A percentile compares a stretch with the other conserved stretches of the same genome.
These are phyloP conservation scores for Hypotaenidia philippensis DNA, from an alignment of 2,797 vertebrate species.

Conservation along the genomic window DNA sequence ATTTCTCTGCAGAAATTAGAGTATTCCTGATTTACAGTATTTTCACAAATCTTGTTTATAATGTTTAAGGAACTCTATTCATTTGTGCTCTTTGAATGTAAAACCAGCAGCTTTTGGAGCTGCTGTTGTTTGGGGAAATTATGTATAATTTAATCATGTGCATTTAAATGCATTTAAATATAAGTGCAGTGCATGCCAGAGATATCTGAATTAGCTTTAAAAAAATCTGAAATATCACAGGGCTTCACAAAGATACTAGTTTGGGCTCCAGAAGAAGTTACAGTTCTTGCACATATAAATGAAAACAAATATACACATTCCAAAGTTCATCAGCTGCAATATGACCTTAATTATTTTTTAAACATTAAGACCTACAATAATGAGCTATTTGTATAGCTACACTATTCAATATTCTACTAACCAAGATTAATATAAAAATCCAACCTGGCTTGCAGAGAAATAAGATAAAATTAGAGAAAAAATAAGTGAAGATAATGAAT, in stretches of 20 bases:
- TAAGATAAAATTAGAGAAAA: background rate
- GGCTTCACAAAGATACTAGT: background rate
- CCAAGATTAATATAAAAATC: background rate
- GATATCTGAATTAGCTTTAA: background rate
- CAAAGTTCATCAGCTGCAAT: background rate
- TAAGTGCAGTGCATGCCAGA: background rate
- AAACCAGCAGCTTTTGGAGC: background rate
- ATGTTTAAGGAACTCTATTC: background rate
- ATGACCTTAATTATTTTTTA: background rate
- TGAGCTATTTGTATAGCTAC: background rate
- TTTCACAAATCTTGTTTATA: background rate
- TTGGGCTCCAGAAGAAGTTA: background rate
- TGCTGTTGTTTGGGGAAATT: background rate
- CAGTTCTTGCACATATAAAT: background rate
- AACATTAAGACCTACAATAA: background rate
- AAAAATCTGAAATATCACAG: background rate
- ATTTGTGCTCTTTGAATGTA: background rate
- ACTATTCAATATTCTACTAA: background rate
- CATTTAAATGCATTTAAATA: background rate
- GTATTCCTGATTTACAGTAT: background rate
- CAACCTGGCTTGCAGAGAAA: background rate
- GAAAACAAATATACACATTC: background rate
- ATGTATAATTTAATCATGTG: background rate
- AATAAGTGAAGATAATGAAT: background rate
- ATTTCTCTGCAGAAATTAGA: background rate